These are phyloP conservation scores for Sterna hirundo DNA, from an alignment of 2,113 vertebrate species.

Conservation along the genomic window DNA sequence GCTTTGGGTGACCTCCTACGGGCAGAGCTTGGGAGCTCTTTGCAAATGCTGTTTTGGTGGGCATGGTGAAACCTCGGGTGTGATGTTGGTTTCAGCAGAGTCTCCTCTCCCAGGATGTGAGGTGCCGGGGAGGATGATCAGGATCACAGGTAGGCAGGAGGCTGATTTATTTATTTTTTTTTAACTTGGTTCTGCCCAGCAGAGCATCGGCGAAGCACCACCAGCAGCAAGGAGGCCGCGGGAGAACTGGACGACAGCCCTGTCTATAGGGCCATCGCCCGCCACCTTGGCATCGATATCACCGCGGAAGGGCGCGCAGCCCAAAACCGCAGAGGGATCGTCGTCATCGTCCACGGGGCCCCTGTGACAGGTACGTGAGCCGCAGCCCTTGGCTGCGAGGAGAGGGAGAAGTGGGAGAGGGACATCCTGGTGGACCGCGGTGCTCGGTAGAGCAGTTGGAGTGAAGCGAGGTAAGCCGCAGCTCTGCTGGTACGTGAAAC, in stretches of 20 bases:
- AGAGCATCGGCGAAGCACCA: conserved; percentile 41
- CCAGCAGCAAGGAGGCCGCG: conserved; percentile 2
- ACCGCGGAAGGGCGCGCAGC: conserved; percentile 65
- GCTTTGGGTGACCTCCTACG: background rate
- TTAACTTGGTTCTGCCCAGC: background rate
- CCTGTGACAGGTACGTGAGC: conserved; percentile 80
- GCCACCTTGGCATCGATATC: conserved; percentile 72
- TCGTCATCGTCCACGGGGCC: conserved; percentile 83
- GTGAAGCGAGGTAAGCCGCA: background rate
- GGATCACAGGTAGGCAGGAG: background rate
- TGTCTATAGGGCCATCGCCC: conserved; percentile 73
- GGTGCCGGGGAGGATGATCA: background rate
- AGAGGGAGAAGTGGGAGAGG: background rate
- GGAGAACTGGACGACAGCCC: conserved; percentile 75
- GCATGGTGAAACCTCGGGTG: accelerated
- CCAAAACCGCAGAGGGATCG: conserved; percentile 75
- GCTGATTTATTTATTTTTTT: background rate
- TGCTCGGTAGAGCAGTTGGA: background rate
- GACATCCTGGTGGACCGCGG: accelerated
- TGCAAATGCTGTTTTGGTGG: background rate
- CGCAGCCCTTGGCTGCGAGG: background rate
- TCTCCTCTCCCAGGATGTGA: background rate
- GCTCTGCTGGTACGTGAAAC: accelerated
- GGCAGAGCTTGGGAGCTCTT: background rate
- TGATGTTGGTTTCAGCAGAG: background rate